Percentiles rank a stretch among this genome's conserved stretches.
Conservation (phyloP, 2,113 vertebrate species). For the Kryptolebias marmoratus region DNA sequence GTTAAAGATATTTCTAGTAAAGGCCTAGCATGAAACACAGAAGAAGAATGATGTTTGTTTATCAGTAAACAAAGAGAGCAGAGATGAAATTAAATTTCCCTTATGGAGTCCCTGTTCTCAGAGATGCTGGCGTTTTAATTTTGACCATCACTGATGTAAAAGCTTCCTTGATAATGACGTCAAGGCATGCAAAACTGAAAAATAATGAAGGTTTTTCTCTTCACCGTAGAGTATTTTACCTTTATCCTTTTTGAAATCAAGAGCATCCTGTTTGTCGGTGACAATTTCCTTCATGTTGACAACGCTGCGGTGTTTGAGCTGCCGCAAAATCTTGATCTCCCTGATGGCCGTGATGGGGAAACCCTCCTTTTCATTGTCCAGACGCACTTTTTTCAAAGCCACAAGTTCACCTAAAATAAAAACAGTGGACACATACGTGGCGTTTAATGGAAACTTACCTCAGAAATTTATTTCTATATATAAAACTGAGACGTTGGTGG, state of each 20-base stretch:
- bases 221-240: slow-evolving; percentile 71
- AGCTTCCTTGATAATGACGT: not conserved
- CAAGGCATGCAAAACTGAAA: too few relatives aligned
- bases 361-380: slow-evolving; percentile 98
- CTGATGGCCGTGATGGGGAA: slow-evolving; percentile 98
- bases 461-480: not conserved
- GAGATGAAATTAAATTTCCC: not conserved
- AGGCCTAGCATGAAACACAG: not conserved
- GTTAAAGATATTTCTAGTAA: not conserved
- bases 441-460: not conserved
- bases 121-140: not conserved
- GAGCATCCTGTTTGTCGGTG: slow-evolving; percentile 97
- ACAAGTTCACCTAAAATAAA: slow-evolving; percentile 88
- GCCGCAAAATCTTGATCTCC: slow-evolving; percentile 97
- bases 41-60: slow-evolving; percentile 1
- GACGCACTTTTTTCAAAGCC: slow-evolving; percentile 95
- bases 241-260: slow-evolving; percentile 99
- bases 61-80: not conserved
- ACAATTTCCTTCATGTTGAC: slow-evolving; percentile 99
- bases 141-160: not conserved
- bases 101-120: not conserved
- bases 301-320: slow-evolving; percentile 95
- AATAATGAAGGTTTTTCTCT: not conserved
- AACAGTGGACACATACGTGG: not conserved
- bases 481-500: not conserved